Base-by-base conservation (phyloP, 2,113 vertebrate genomes). In the Eudyptes chrysolophus region DNA sequence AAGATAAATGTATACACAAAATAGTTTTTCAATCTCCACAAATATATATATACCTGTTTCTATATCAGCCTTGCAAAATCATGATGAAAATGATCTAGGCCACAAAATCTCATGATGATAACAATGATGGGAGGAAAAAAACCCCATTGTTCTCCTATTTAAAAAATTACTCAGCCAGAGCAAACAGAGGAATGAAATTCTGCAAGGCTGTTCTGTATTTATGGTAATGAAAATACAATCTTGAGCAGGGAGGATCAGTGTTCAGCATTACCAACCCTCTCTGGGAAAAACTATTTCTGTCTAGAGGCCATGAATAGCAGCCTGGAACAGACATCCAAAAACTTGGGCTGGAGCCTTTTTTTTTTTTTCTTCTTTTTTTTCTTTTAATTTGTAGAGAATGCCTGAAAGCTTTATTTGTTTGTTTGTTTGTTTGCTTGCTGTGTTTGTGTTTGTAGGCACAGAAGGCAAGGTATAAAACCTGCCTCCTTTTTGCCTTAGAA, bases 1-100 rank as follows among this genome's bases (percentile, higher is more conserved):
- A 96, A 87, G 95, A 79, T 70, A 97, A 91, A 83, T 82, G 46
- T 71, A 96, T 94, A 97, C 68, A 96, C 54, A 97, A 95, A 98
- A 92, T 84, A 94, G 68, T 68, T 96, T 97, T 97, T 94, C 84
- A 79, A 7, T 97, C 81, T 91, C 74, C n/a, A 88, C 57, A 14
- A 49, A 65, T 13, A 92, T 85, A 54, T 89, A 29, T 38, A 11
- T 60, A 26, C 52, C 14, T 70, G n/a, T 89, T 90, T 94, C 21
- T 69, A 16, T 55, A 85, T 64, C 71, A 86, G 34, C 60, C 32
- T 97, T 85, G 58, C 55, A 94, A 78, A 96, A 94, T 61, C 25
- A 18, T 32, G 38, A 60, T 65, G 70, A 64, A 89, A 87, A 90
- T 92, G 0, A 76, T 30, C 20, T 65, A 93, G 90, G 52, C 52